phyloP scores from a whole-genome alignment of 2,888 invertebrate species.

The Chaetogeoica ovagalla region DNA sequence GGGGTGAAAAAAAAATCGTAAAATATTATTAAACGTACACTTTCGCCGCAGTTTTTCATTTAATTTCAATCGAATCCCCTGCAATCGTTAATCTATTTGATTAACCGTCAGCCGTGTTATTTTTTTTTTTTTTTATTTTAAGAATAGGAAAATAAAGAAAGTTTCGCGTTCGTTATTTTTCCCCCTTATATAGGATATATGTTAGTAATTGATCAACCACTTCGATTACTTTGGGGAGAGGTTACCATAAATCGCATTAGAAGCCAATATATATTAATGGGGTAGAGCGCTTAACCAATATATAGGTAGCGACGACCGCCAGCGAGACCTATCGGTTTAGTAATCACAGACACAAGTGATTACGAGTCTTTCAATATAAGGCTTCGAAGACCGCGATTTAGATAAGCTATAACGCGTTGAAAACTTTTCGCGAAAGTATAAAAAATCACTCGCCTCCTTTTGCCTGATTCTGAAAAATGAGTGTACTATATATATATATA shows the following conservation, averaged over 20 bases:
- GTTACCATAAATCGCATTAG: slow-evolving; percentile 47
- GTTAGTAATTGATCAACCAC: slow-evolving; percentile 21
- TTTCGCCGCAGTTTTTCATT: neutral
- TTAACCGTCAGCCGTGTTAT: neutral
- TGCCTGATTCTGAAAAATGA: too few relatives aligned
- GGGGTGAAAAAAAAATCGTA: neutral
- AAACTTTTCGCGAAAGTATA: neutral
- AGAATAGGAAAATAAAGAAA: neutral
- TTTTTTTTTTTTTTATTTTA: neutral
- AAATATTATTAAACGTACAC: neutral
- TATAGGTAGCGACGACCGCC: neutral
- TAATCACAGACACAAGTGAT: slow-evolving; percentile 15
- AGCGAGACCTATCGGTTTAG: slow-evolving; percentile 11
- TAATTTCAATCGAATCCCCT: neutral
- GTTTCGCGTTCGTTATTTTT: neutral
- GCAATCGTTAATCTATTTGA: neutral
- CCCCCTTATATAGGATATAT: neutral
- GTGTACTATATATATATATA: too few relatives aligned
- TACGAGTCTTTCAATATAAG: slow-evolving; percentile 29
- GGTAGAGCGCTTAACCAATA: slow-evolving; percentile 8
- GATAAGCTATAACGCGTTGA: neutral
- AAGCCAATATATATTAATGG: slow-evolving; percentile 50
- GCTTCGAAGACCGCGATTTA: slow-evolving; percentile 11
- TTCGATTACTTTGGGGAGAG: slow-evolving; percentile 14
- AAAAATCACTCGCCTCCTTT: neutral